These are phyloP conservation scores for Phrynocephalus versicolor DNA, from an alignment of 2,113 vertebrate genomes.

Conservation along the genomic window DNA sequence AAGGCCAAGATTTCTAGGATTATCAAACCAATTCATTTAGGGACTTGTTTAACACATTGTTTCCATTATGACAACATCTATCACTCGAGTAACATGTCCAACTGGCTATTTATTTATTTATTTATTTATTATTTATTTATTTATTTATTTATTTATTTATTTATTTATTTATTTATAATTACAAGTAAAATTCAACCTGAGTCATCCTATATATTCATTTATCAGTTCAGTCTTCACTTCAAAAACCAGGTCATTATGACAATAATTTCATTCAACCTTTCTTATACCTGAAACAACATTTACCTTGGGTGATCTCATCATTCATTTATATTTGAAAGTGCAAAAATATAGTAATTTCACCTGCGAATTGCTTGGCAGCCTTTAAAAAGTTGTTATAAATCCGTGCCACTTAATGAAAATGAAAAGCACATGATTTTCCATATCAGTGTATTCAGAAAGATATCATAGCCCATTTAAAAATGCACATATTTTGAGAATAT, in stretches of 20 bases:
- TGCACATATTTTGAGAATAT: not conserved
- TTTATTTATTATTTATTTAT: constrained; percentile 13
- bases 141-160: not conserved
- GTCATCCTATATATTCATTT: constrained; percentile 14
- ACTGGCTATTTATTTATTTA: not conserved
- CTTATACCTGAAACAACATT: not conserved
- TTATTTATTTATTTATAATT: not conserved
- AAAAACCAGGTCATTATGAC: not conserved
- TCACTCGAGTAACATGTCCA: not conserved
- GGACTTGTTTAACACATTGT: not conserved
- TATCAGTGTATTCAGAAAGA: not conserved
- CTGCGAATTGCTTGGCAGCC: not conserved
- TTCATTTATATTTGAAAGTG: not conserved
- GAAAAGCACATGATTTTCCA: too few species aligned
- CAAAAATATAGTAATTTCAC: not conserved
- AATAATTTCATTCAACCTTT: constrained; percentile 8
- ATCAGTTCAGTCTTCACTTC: constrained; percentile 19
- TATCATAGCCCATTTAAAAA: not conserved
- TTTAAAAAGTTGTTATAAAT: not conserved
- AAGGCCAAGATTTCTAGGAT: not conserved
- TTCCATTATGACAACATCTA: not conserved
- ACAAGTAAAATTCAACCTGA: not conserved
- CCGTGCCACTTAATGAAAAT: not conserved
- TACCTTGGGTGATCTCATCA: not conserved
- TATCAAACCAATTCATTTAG: not conserved